Base-by-base conservation (phyloP, 2,888 invertebrate species). In the Horisme vitalbata region DNA sequence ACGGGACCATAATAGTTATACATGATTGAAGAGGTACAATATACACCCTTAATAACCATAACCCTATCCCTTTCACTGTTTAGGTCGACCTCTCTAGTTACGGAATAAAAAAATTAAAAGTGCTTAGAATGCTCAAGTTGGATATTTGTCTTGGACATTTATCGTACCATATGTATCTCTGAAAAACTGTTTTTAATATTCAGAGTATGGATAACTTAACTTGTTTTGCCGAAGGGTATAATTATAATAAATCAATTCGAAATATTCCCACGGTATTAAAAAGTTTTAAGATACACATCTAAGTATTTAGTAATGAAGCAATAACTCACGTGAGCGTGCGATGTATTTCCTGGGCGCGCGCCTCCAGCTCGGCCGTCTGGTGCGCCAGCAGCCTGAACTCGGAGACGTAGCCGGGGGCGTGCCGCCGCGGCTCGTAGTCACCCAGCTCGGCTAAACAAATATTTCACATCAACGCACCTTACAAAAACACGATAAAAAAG, bases 301-400 rank as follows among this genome's bases (percentile, higher is more conserved):
- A 11, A 26, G 11, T 26, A 5, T 11, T n/a, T 26, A 10, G 5
- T 26, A 26, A 11, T 23, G 23, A 18, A 9, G 10, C 6, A 6
- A 9, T 27, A 45, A 91, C 94, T 93, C 87, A 96, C 95, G 95
- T 93, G 46, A 98, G 91, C 57, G 95, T 94, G 79, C 96, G 95
- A 82, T 99, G 98, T 64, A 97, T 91, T 69, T 97, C 96, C 24
- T 95, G 94, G 59, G 98, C 96, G 64, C 95, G 92, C 41, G 93
- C 91, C 86, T 99, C 98, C 66, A 98, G 88, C 76, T 97, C 97
- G 24, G 95, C 93, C 39, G 97, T 96, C 88, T 99, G 98, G 83
- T 97, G 97, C 33, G 97, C 94, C 63, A 97, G 91, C 76, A 98
- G 94, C 54, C 97, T 93, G 84, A 99, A 98, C 91, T 99, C 98